A percentile compares a stretch with the other conserved stretches of the same genome.
Evolutionary conservation across 2,888 invertebrate species (phyloP).

Genomic region (Sericinus montela): DNA sequence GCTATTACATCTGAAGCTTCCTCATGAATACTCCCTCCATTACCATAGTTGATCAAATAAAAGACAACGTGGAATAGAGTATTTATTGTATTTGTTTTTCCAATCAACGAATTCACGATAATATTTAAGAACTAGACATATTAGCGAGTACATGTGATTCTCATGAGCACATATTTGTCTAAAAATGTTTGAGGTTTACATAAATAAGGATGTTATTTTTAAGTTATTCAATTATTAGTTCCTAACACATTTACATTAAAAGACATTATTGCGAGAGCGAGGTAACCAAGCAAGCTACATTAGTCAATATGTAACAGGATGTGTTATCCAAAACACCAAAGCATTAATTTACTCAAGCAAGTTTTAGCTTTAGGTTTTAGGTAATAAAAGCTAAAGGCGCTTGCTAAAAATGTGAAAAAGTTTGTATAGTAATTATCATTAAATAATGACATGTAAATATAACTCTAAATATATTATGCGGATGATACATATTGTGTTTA

Average conservation of each 20-base stretch:
- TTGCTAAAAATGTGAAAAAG: background rate
- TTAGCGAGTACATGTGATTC: constrained; percentile 1
- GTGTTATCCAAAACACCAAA: background rate
- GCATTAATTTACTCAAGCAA: background rate
- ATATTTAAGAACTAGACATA: background rate
- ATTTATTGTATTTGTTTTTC: background rate
- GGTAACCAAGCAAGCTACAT: background rate
- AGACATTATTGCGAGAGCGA: constrained; percentile 1
- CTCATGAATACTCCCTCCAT: no score
- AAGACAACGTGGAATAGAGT: no score
- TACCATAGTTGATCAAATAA: no score
- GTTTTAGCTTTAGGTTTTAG: background rate
- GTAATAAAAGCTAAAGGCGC: background rate
- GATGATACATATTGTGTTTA: no score
- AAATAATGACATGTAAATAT: background rate
- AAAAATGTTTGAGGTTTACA: constrained; percentile 7
- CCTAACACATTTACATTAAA: background rate
- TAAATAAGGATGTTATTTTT: constrained; percentile 12
- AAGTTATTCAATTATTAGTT: background rate
- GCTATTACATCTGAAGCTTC: no score
- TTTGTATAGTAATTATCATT: background rate
- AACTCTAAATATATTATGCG: background rate
- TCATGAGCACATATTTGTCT: constrained; percentile 8
- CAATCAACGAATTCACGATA: background rate
- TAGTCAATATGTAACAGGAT: background rate